phyloP scores from a whole-genome alignment of 2,113 vertebrate genomes.

The Rhinolophus ferrumequinum region DNA sequence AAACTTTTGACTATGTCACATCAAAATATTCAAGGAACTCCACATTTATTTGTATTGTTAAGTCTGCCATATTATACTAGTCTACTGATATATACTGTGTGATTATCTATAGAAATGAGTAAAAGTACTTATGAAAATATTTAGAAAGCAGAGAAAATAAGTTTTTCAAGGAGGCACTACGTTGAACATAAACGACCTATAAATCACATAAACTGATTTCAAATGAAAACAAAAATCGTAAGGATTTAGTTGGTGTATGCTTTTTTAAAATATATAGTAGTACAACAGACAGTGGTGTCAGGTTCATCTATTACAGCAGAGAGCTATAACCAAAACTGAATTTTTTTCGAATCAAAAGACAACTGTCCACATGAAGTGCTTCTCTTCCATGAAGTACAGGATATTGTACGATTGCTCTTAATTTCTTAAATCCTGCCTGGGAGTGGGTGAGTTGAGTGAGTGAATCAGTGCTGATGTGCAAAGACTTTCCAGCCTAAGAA shows the following conservation, averaged over 20 bases:
- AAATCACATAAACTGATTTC: background rate
- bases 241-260: background rate
- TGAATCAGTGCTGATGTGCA: background rate
- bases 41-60: background rate
- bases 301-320: constrained; percentile 68
- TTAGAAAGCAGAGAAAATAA: background rate
- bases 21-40: background rate
- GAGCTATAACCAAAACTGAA: constrained; percentile 74
- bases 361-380: constrained; percentile 66
- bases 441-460: constrained; percentile 31
- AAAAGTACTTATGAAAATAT: background rate
- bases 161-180: background rate
- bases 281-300: constrained; percentile 66
- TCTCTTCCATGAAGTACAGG: constrained; percentile 63
- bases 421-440: constrained; percentile 63
- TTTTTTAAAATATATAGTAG: background rate
- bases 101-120: constrained; percentile 5
- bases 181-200: background rate
- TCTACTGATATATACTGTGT: background rate
- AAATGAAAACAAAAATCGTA: constrained; percentile 19
- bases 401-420: constrained; percentile 56
- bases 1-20: background rate
- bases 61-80: background rate
- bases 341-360: constrained; percentile 81
- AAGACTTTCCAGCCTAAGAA: constrained; percentile 43